Conservation (phyloP, 2,797 vertebrate genomes). For the Ctenochaetus hawaiiensis region DNA sequence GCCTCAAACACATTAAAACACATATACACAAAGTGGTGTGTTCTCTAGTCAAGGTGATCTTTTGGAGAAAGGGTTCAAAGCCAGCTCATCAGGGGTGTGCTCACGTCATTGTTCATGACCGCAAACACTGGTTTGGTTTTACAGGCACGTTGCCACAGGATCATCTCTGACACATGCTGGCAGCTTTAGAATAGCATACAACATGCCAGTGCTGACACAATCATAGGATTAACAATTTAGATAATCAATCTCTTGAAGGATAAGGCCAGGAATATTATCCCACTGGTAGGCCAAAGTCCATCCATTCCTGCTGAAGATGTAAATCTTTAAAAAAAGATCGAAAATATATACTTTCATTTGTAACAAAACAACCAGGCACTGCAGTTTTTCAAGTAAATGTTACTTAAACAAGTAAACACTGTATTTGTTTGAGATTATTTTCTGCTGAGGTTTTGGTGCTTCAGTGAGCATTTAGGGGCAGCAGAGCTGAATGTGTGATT, state of each 20-base stretch:
- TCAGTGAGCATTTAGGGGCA: not conserved
- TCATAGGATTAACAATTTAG: not conserved
- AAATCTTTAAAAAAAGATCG: not conserved
- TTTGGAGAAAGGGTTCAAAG: slow-evolving; percentile 37
- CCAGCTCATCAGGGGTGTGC: slow-evolving; percentile 10
- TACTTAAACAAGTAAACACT: not conserved
- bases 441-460: slow-evolving; percentile 11
- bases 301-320: not conserved
- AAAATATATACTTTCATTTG: not conserved
- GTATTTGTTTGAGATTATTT: not conserved
- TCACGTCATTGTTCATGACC: not conserved
- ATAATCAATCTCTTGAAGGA: not conserved
- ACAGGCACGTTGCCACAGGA: not conserved
- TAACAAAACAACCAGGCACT: not conserved
- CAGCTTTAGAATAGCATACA: not conserved
- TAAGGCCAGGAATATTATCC: not conserved
- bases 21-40: slow-evolving; percentile 9
- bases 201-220: not conserved
- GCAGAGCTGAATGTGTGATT: slow-evolving; percentile 6
- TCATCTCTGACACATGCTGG: not conserved
- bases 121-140: not conserved
- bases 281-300: not conserved
- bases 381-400: not conserved
- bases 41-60: slow-evolving; percentile 30
- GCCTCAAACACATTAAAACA: slow-evolving; percentile 6